Evolutionary conservation across 2,113 vertebrate genomes (phyloP), one percentile per base, ranked within the genome.

Genomic region (human): DNA sequence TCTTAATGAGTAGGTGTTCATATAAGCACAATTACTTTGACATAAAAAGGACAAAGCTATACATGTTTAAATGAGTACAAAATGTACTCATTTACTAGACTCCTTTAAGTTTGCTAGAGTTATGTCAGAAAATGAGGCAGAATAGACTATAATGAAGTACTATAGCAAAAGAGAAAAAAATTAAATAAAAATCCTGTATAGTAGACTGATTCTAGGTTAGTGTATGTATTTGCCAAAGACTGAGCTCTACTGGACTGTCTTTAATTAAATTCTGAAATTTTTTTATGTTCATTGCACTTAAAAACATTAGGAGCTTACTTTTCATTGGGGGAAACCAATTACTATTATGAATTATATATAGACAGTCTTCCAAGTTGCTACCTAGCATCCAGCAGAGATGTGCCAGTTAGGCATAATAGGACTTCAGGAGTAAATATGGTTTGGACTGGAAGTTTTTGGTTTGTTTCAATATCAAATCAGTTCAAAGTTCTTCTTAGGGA

Each of bases 101-200:
- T 13, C 25, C 81, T 87, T 92, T 88, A 95, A 94, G 13, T 91
- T 76, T 96, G 64, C 89, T 70, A 91, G 20, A 96, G 4, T 30
- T 35, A 32, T 20, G 8, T 89, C 17, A 91, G 17, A 93, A 96
- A 95, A 94, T 75, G 35, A 91, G 57, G 40, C 14, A 95, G 35
- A 6, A 35, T 59, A 38, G 32, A 82, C 35, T 81, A 90, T 66
- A 80, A 88, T 40, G 4, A 95, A 92, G 20, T 40, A 81, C 43
- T 92, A 11, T 43, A 85, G 57, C 38, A 80, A 92, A 92, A 68
- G 32, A 81, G 38, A 43, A 88, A 95, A 93, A 78, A 52, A 30
- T 43, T 40, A 89, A 64, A 48, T 66, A 27, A 38, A 89, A 96
- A 78, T 6, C 20, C 4, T 86, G 32, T 40, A 50, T 64, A 94